Evolutionary conservation across 2,888 invertebrate genomes (phyloP), one percentile per base, ranked within the genome.

Genomic region (Cephonodes hylas): DNA sequence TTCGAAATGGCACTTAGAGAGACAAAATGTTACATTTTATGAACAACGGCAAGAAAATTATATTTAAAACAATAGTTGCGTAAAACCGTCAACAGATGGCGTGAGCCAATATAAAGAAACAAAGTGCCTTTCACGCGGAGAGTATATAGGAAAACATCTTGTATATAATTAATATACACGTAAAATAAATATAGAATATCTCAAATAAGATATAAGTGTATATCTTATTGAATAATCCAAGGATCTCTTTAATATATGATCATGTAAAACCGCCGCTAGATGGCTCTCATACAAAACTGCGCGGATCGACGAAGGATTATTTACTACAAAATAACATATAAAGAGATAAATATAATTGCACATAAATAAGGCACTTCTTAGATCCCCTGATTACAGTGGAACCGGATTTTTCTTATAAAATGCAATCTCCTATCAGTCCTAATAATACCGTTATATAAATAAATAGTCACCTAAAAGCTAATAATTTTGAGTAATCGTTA

Each of bases 391-490:
- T 25, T 13, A 46, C 15, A 60, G 44, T n/a, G 61, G 60, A 60
- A 60, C 58, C 38, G 15, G 38, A 42, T 58, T 61, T 34, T 53
- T 59, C 23, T 27, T 46, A 18, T 23, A 58, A 64, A 65, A 65
- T 65, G 63, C 61, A 63, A 25, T 22, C 27, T 42, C 58, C 63
- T 63, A 63, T 73, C 76, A 73, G 71, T 77, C 72, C 66, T 68
- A 63, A 64, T 63, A 66, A 58, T 65, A 65, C 63, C 60, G 59
- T 63, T 62, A 64, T 63, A 62, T 64, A 62, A 65, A 70, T 68
- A 69, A 69, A 69, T 66, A 69, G 5, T 58, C 25, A 25, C 63
- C 62, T 66, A 66, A 42, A 59, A 44, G 18, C 63, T 66, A 66
- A 62, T 48, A 18, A 61, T 44, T 44, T 22, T 25, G 31, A 44